Evolutionary conservation across 2,113 vertebrate species (phyloP), one percentile per base, ranked within the genome.

Genomic region (Buteo buteo): DNA sequence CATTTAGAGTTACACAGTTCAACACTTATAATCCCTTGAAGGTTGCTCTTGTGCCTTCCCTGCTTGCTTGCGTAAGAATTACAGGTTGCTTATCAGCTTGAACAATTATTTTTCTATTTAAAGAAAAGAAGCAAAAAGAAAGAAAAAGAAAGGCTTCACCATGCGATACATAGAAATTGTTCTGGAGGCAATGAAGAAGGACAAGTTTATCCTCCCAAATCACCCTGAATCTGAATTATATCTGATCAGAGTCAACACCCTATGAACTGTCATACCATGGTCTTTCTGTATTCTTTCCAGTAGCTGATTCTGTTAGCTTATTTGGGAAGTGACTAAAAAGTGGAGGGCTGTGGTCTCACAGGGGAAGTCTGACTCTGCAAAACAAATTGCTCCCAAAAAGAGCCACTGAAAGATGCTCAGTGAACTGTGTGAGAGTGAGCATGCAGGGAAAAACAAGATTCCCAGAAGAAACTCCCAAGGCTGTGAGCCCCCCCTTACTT

Each of bases 81-180:
- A 86, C 71, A 86, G 50, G 67, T 62, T 93, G 40, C 38, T 92
- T 94, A 40, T 93, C 95, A 92, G 50, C 22, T 65, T 88, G 74
- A 92, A 88, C 82, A 93, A 80, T 82, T 74, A 59, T 73, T 95
- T 94, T 82, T 42, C 45, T 91, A 59, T 71, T 93, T 80, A 94
- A 80, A 69, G 8, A 6, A 40, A 42, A n/a, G 8, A 9, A 49
- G 40, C 4, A 38, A 34, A 42, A 79, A 31, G 10, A 50, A 81
- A 66, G 24, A 42, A 18, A 36, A 77, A 78, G 4, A 45, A 66
- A 66, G 7, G 0, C 79, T 88, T 77, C 21, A 22, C 8, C 7
- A 8, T 52, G 18, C 0, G 3, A 72, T 44, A 45, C 4, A 64
- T 1, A 64, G 19, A 82, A 76, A 40, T 58, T 8, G 0, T 72